Base-by-base conservation (phyloP, 2,888 invertebrate genomes). In the Fragum whitleyi region DNA sequence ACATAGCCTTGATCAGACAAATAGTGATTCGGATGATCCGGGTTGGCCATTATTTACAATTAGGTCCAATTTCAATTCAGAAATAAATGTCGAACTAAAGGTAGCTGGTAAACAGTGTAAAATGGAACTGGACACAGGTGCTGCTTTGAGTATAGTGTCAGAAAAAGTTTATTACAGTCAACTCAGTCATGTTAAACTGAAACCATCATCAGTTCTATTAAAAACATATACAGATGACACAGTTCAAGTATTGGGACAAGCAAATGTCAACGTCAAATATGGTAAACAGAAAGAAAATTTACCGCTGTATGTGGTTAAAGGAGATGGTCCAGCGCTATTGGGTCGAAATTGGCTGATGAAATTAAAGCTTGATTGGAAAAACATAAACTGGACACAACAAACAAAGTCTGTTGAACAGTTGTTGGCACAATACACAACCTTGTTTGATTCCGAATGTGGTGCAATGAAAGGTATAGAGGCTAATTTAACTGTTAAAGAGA, bases 101-200 rank as follows among this genome's bases (percentile, higher is more conserved):
- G 61, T 78, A n/a, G 74, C 72, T 19, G 75, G 76, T 0, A 36
- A 55, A 14, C 0, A 26, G 2, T 21, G 29, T 1, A 32, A 61
- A 7, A 81, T 81, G 77, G 77, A 83, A 71, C 62, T 83, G 7
- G 83, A 78, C 42, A 81, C 77, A 42, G 77, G 77, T 14, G 61
- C 77, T 51, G 75, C 71, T 1, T 21, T 71, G 1, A 65, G 59
- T 23, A 32, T 81, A 1, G 47, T 81, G 1, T 74, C 65, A 21
- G 67, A 77, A 23, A 23, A 32, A 7, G 72, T 59, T 0, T 77
- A 55, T 28, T 11, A 2, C 5, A 36, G 68, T 14, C 28, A 74
- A 19, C 57, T 77, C 29, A 16, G 55, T 6, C 16, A 59, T 51
- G 23, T 51, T 39, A 26, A 32, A 23, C 23, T 39, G 21, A 47